These are phyloP conservation scores for Trochalopteron elliotii DNA, from an alignment of 2,113 vertebrate species.

Conservation along the genomic window DNA sequence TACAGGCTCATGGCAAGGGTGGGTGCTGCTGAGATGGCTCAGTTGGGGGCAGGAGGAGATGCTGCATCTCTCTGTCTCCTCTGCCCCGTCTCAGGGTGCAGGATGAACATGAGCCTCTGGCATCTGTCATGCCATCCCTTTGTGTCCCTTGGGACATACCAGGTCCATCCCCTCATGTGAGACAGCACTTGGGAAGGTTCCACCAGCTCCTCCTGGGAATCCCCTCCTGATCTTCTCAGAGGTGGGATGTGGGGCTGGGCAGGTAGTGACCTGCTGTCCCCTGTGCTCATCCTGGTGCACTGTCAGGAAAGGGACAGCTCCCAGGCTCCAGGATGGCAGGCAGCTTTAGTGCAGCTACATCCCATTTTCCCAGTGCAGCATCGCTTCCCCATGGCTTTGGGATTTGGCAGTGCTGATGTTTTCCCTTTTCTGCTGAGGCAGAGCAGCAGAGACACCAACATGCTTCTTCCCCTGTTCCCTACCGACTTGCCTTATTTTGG, in stretches of 20 bases:
- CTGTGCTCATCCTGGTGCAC: background rate
- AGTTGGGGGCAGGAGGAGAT: background rate
- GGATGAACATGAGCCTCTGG: background rate
- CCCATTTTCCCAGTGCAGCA: accelerated
- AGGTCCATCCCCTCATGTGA: background rate
- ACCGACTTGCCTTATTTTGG: background rate
- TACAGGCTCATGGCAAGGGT: accelerated
- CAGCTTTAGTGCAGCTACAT: background rate
- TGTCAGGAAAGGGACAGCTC: background rate
- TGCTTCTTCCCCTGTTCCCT: background rate
- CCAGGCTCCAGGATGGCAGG: accelerated
- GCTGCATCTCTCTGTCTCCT: background rate
- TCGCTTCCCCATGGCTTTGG: background rate
- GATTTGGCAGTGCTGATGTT: background rate
- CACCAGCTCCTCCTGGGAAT: background rate
- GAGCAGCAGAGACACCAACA: background rate
- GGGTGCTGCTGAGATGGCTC: background rate
- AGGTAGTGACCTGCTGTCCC: background rate
- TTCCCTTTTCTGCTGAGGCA: background rate
- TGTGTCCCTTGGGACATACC: background rate
- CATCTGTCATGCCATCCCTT: accelerated
- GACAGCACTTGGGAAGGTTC: background rate
- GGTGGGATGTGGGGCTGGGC: background rate
- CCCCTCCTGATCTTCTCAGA: background rate
- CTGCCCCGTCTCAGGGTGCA: accelerated